phyloP scores from a whole-genome alignment of 92 coral and sea anemone genomes.

The Phenganax stokvisi region DNA sequence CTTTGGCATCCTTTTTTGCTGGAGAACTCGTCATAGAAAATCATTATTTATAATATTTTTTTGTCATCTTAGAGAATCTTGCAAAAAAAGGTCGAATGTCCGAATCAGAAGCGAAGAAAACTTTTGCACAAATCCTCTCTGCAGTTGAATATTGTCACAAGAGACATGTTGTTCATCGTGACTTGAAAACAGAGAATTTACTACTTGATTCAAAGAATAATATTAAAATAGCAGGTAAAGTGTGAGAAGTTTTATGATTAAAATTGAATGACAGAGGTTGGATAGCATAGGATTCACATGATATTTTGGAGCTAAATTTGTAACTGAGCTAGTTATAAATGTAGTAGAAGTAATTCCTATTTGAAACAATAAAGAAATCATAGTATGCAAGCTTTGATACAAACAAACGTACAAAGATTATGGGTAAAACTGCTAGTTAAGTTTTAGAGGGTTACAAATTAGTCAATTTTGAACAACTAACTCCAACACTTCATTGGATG shows the following conservation, averaged over 20 bases:
- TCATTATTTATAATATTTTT: not conserved
- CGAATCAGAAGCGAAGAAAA: slow-evolving; percentile 92
- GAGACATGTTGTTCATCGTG: slow-evolving; percentile 95
- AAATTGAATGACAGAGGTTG: too few relatives aligned
- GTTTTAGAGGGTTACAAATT: not conserved
- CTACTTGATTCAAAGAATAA: slow-evolving; percentile 79
- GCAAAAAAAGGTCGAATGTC: slow-evolving; percentile 82
- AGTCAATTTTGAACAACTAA: too few relatives aligned
- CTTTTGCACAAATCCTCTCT: slow-evolving; percentile 91
- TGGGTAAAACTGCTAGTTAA: not conserved
- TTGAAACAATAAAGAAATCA: not conserved
- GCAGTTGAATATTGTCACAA: slow-evolving; percentile 96
- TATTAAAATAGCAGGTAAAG: slow-evolving; percentile 92
- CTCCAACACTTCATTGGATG: too few relatives aligned
- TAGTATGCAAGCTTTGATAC: not conserved
- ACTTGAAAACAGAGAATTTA: slow-evolving; percentile 93
- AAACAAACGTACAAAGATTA: not conserved
- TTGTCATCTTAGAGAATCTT: slow-evolving; percentile 56
- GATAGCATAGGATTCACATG: too few relatives aligned
- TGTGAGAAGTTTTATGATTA: not conserved
- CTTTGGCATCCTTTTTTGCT: too few relatives aligned
- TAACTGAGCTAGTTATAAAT: too few relatives aligned
- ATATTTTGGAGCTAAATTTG: too few relatives aligned
- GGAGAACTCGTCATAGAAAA: too few relatives aligned
- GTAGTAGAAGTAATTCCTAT: too few relatives aligned